These are phyloP conservation scores for Botia kubotai DNA, from an alignment of 2,797 vertebrate species.

Conservation along the genomic window DNA sequence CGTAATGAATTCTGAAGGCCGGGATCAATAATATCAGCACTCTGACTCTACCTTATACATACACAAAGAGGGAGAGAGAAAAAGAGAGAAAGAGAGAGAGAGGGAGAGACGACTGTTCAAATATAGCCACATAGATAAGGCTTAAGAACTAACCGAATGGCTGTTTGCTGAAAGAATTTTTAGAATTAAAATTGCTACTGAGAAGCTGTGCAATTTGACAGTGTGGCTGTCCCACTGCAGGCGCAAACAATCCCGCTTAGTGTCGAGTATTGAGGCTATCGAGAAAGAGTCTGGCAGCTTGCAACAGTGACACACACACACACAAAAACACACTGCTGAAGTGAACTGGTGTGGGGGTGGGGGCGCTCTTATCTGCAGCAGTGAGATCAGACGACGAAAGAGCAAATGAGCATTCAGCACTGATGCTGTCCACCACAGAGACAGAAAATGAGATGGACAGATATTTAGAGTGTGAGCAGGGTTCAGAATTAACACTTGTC, in stretches of 20 bases:
- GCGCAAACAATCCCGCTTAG: conserved; percentile 25
- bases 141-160: conserved; percentile 26
- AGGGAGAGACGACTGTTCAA: conserved; percentile 21
- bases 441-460: conserved; percentile 8
- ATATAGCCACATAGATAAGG: conserved; percentile 48
- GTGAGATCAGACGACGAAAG: conserved; percentile 55
- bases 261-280: conserved; percentile 28
- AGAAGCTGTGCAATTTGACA: not conserved
- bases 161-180: conserved; percentile 18
- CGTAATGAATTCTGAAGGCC: conserved; percentile 85
- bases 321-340: conserved; percentile 28
- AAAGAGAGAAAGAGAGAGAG: not conserved
- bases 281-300: conserved; percentile 38
- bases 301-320: conserved; percentile 37
- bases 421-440: conserved; percentile 37
- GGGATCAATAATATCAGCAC: conserved; percentile 85
- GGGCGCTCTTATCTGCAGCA: conserved; percentile 57
- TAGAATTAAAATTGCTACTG: not conserved
- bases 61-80: conserved; percentile 65
- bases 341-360: conserved; percentile 52
- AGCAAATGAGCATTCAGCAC: conserved; percentile 46
- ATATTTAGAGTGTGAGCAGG: not conserved
- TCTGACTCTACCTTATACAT: conserved; percentile 80
- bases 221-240: conserved; percentile 4
- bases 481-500: not conserved